Conservation (phyloP, 2,113 vertebrate species). For the Mesocricetus auratus region DNA sequence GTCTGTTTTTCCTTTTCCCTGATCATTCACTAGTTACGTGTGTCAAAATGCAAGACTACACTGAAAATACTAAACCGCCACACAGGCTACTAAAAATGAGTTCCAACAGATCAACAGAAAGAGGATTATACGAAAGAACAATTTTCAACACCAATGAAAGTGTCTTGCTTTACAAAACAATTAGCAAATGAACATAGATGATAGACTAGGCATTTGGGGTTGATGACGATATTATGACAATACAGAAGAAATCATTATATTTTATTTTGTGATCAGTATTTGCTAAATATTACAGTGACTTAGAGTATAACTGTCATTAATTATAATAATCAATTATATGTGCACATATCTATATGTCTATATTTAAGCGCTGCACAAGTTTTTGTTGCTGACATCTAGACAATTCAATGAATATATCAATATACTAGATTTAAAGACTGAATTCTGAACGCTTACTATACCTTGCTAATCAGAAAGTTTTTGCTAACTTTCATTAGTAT, state of each 20-base stretch:
- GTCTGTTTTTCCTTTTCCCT: neutral
- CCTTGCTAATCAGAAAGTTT: neutral
- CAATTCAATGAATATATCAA: neutral
- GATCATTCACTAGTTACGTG: neutral
- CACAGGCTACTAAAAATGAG: neutral
- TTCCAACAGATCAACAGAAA: neutral
- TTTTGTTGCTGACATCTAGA: conserved; percentile 15
- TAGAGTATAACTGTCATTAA: neutral
- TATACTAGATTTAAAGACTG: neutral
- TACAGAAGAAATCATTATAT: neutral
- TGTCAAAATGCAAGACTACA: neutral
- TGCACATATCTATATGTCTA: too few relatives aligned
- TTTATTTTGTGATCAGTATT: neutral
- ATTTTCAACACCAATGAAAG: neutral
- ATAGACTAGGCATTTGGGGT: neutral
- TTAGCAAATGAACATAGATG: neutral
- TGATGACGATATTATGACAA: neutral
- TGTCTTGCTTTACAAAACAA: neutral
- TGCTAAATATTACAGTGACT: neutral
- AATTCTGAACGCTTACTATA: neutral
- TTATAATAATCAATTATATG: neutral
- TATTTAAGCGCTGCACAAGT: neutral
- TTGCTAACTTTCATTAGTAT: neutral
- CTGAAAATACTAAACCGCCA: neutral
- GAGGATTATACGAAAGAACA: neutral